Conservation (phyloP, 2,888 invertebrate species). For the Gerris lacustris region DNA sequence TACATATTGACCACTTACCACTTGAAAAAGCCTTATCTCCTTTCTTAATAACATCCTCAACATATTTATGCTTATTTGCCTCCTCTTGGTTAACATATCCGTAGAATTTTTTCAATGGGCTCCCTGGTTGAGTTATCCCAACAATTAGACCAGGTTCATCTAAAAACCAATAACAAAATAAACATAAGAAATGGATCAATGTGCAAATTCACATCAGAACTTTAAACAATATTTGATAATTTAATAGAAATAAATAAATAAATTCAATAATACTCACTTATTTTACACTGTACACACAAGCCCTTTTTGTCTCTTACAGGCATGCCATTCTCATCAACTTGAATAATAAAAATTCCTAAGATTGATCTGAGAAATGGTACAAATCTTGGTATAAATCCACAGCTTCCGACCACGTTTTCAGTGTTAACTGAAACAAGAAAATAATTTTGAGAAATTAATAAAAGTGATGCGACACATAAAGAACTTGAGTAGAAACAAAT, state of each 20-base stretch:
- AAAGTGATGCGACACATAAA: no score
- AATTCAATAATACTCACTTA: conserved; percentile 39
- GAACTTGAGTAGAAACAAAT: no score
- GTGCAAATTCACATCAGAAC: no score
- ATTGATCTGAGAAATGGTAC: conserved; percentile 49
- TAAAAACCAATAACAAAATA: conserved; percentile 36
- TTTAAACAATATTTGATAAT: no score
- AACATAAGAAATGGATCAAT: no score
- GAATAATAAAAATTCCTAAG: conserved; percentile 47
- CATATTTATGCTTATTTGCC: conserved; percentile 48
- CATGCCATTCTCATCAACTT: conserved; percentile 51
- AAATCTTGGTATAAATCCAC: conserved; percentile 72
- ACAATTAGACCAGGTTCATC: conserved; percentile 77
- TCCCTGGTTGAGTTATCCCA: conserved; percentile 52
- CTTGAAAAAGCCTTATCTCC: conserved; percentile 53
- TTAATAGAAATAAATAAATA: no score
- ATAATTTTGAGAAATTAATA: neutral
- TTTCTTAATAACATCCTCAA: conserved; percentile 47
- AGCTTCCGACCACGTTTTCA: conserved; percentile 75
- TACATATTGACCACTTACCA: conserved; percentile 33
- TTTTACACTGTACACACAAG: conserved; percentile 62
- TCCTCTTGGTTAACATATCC: conserved; percentile 52
- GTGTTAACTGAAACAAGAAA: conserved; percentile 60
- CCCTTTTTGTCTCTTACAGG: conserved; percentile 45
- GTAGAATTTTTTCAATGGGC: conserved; percentile 53